Percentiles rank a stretch among this genome's conserved stretches.
phyloP scores from a whole-genome alignment of 2,797 vertebrate species.

The Peromyscus melanophrys region DNA sequence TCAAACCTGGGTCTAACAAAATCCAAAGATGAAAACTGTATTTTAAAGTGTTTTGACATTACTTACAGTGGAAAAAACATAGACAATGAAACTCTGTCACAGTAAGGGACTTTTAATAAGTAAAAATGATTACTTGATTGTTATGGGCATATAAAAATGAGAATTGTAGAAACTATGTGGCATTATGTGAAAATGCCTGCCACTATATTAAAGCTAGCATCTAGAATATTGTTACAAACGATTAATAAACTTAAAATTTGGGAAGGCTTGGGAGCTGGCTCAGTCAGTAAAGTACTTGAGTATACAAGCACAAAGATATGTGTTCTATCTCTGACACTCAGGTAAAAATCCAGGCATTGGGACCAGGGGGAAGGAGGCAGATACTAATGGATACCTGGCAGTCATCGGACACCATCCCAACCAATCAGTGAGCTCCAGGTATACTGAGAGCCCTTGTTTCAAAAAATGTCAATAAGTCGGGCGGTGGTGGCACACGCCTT shows the following conservation, averaged over 20 bases:
- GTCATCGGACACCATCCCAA: not conserved
- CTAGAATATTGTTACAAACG: conserved; percentile 21
- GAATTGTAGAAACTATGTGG: not conserved
- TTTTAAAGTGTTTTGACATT: not conserved
- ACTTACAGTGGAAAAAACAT: not conserved
- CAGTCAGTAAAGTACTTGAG: not conserved
- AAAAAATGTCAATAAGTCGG: not conserved
- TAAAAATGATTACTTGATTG: not conserved
- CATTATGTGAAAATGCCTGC: not conserved
- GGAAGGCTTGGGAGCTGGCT: not conserved
- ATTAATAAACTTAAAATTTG: conserved; percentile 12
- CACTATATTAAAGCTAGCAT: not conserved
- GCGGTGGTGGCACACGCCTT: too few relatives aligned
- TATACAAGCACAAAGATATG: not conserved
- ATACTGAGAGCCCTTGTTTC: not conserved
- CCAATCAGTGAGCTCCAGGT: not conserved
- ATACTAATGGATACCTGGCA: not conserved
- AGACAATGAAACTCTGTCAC: not conserved
- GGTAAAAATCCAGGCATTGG: not conserved
- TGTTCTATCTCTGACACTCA: too few relatives aligned
- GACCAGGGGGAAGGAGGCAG: not conserved
- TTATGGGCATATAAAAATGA: conserved; percentile 9
- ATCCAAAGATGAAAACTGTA: not conserved
- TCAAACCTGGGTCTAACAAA: not conserved
- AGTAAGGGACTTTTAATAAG: not conserved